These are phyloP conservation scores for Hedya salicella DNA, from an alignment of 2,888 invertebrate species.

Conservation along the genomic window DNA sequence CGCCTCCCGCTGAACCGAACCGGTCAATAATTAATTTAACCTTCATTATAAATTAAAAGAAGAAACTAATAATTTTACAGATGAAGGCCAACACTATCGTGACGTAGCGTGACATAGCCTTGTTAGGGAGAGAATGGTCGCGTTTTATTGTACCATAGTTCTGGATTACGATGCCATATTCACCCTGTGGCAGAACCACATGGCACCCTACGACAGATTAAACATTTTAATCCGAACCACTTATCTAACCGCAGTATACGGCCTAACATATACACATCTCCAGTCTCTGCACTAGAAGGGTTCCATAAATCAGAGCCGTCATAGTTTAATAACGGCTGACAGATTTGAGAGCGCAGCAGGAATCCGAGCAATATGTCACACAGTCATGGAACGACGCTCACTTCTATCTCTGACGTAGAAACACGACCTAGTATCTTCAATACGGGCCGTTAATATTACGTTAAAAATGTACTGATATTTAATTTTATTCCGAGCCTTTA, in stretches of 20 bases:
- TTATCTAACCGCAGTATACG: constrained; percentile 13
- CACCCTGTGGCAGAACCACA: too few species aligned
- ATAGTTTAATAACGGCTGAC: constrained; percentile 72
- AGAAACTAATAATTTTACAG: too few species aligned
- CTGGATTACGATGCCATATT: too few species aligned
- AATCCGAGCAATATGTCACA: constrained; percentile 72
- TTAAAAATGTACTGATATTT: neutral
- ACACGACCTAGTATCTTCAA: constrained; percentile 14
- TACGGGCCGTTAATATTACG: neutral
- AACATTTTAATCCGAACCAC: constrained; percentile 17
- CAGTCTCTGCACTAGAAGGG: constrained; percentile 41
- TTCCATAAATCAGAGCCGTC: constrained; percentile 44
- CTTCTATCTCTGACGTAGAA: constrained; percentile 54
- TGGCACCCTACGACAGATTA: too few species aligned
- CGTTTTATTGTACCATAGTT: too few species aligned
- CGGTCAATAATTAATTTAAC: too few species aligned
- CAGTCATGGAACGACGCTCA: constrained; percentile 53
- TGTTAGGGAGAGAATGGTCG: too few species aligned
- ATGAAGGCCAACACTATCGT: too few species aligned
- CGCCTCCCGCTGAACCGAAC: too few species aligned
- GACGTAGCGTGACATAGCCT: too few species aligned
- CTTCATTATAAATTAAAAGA: too few species aligned
- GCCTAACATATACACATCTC: constrained; percentile 20
- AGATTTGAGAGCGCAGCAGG: constrained; percentile 74
- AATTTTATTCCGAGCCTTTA: neutral